Conservation (phyloP, 2,888 invertebrate species). For the Labia minor region DNA sequence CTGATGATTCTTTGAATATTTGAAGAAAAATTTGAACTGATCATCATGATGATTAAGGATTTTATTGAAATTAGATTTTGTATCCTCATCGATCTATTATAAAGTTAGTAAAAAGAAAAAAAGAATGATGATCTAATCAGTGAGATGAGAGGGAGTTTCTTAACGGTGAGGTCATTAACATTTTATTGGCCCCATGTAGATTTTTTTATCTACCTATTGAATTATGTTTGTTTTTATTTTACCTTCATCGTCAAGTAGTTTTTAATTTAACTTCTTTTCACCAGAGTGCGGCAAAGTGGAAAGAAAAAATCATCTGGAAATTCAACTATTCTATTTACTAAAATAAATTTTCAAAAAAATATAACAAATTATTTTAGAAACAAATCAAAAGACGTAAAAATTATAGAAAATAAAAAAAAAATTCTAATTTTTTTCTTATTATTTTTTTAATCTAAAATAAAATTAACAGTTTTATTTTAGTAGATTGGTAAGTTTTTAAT, state of each 20-base stretch:
- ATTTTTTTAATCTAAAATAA: neutral
- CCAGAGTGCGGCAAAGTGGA: neutral
- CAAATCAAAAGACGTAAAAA: no score
- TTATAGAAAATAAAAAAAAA: no score
- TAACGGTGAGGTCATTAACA: constrained; percentile 7
- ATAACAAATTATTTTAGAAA: no score
- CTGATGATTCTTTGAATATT: neutral
- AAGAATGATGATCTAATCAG: neutral
- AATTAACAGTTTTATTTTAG: neutral
- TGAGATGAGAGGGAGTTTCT: constrained; percentile 13
- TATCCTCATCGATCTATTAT: constrained; percentile 1
- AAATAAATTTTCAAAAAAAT: no score
- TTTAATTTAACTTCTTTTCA: neutral
- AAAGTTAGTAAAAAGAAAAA: neutral
- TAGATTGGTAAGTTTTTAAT: neutral
- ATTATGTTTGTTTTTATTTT: constrained; percentile 1
- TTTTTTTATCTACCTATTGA: neutral
- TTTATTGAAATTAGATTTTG: neutral
- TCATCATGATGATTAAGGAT: constrained; percentile 4
- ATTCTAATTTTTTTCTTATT: no score
- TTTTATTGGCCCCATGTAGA: neutral
- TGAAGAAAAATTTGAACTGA: neutral
- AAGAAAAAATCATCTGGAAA: no score
- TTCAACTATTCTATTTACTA: no score
- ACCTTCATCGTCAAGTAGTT: neutral